Percentiles rank a stretch among this genome's conserved stretches.
phyloP scores from a whole-genome alignment of 2,113 vertebrate genomes.

The Strix aluco region DNA sequence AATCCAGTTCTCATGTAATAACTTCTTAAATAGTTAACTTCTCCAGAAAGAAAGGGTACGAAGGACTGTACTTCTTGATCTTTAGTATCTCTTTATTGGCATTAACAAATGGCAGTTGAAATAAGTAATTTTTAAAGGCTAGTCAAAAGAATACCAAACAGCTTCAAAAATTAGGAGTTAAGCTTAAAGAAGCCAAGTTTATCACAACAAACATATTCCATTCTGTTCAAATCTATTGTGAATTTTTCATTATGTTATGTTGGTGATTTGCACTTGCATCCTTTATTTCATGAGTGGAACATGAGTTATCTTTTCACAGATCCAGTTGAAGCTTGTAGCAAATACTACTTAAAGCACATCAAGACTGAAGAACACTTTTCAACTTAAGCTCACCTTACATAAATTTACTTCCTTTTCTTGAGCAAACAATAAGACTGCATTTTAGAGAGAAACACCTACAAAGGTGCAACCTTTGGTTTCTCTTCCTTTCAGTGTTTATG shows the following conservation, averaged over 20 bases:
- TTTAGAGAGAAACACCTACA: not conserved
- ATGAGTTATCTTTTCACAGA: not conserved
- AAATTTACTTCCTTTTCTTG: not conserved
- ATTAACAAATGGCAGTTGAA: not conserved
- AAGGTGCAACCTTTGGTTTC: not conserved
- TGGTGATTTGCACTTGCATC: not conserved
- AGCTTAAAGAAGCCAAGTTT: not conserved
- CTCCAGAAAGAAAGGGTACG: not conserved
- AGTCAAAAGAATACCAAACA: not conserved
- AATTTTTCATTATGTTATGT: not conserved
- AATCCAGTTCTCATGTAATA: not conserved
- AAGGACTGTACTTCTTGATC: not conserved
- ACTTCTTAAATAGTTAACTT: not conserved
- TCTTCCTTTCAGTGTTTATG: not conserved
- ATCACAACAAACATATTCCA: not conserved
- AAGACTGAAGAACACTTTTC: not conserved
- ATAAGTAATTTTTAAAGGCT: not conserved
- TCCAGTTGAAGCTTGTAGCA: not conserved
- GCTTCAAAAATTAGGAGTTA: not conserved
- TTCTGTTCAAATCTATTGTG: not conserved
- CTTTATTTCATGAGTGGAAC: not conserved
- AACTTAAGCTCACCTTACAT: not conserved
- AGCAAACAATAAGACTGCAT: not conserved
- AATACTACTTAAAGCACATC: not conserved
- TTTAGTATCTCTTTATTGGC: not conserved